These are phyloP conservation scores for Microcebus lehilahytsara DNA, from an alignment of 2,113 vertebrate species.

Conservation along the genomic window DNA sequence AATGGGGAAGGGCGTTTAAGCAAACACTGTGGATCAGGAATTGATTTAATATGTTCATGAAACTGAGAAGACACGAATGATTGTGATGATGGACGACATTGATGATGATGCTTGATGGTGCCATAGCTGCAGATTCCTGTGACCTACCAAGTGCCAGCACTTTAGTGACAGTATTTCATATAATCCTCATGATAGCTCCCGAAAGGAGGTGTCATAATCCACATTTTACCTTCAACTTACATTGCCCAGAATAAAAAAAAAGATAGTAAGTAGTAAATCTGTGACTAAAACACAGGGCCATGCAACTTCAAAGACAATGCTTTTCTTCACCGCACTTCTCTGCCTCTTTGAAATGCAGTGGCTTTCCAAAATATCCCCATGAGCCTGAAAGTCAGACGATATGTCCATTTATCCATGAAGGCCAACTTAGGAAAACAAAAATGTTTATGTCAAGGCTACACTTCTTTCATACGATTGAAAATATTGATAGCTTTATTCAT, in stretches of 20 bases:
- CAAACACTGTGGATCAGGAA: no score
- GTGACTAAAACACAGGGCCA: neutral
- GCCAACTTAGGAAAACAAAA: neutral
- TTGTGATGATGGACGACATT: accelerated
- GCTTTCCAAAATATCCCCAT: no score
- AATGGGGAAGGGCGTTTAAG: neutral
- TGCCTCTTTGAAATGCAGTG: neutral
- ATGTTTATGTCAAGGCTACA: neutral
- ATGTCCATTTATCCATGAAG: accelerated
- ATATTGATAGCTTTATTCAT: neutral
- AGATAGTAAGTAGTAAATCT: neutral
- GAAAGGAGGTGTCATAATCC: neutral
- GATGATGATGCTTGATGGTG: neutral
- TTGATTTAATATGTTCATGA: neutral
- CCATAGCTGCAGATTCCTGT: neutral
- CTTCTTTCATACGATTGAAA: neutral
- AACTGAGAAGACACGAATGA: neutral
- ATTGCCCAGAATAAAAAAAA: neutral
- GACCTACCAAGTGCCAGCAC: neutral
- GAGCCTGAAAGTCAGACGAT: neutral
- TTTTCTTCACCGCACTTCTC: neutral
- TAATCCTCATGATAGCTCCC: neutral
- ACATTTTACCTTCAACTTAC: neutral
- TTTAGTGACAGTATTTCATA: neutral
- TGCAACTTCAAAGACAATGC: neutral